phyloP scores from a whole-genome alignment of 92 coral and sea anemone species.

The Scolanthus callimorphus region DNA sequence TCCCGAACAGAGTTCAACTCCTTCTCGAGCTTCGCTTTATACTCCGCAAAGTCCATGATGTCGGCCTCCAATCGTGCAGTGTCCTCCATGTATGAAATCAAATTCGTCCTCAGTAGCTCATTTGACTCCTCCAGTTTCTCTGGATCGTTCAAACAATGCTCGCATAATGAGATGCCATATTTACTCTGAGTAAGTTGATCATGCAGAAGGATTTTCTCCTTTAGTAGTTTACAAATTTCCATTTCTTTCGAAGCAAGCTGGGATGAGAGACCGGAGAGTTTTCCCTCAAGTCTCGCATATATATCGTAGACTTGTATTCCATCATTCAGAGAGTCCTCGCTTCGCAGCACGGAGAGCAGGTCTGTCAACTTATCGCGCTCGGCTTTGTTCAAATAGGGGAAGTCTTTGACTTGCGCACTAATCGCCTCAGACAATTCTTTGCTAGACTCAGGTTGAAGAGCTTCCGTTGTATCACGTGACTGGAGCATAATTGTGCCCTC shows the following conservation, averaged over 20 bases:
- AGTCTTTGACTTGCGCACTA: conserved; percentile 5
- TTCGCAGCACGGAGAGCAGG: conserved; percentile 32
- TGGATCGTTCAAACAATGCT: conserved; percentile 57
- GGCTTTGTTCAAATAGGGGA: conserved; percentile 47
- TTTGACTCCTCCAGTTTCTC: conserved; percentile 58
- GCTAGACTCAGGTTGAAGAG: neutral
- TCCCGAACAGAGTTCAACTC: conserved; percentile 69
- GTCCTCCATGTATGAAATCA: conserved; percentile 75
- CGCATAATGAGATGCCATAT: conserved; percentile 52
- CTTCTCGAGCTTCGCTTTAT: conserved; percentile 73
- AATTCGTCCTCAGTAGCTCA: conserved; percentile 53
- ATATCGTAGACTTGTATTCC: conserved; percentile 45
- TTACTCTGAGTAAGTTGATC: conserved; percentile 58
- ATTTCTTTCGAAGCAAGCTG: conserved; percentile 71
- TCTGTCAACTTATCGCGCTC: conserved; percentile 56
- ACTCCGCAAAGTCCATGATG: conserved; percentile 70
- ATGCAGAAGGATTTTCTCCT: conserved; percentile 59
- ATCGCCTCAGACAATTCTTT: conserved; percentile 10
- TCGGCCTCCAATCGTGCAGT: conserved; percentile 81
- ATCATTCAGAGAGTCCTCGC: conserved; percentile 22
- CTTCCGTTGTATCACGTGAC: neutral
- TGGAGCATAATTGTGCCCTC: neutral
- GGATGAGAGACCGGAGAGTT: conserved; percentile 66
- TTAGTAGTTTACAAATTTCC: conserved; percentile 48
- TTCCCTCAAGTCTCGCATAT: conserved; percentile 59